phyloP scores from a whole-genome alignment of 2,888 invertebrate species.

The Hololepta plana region DNA sequence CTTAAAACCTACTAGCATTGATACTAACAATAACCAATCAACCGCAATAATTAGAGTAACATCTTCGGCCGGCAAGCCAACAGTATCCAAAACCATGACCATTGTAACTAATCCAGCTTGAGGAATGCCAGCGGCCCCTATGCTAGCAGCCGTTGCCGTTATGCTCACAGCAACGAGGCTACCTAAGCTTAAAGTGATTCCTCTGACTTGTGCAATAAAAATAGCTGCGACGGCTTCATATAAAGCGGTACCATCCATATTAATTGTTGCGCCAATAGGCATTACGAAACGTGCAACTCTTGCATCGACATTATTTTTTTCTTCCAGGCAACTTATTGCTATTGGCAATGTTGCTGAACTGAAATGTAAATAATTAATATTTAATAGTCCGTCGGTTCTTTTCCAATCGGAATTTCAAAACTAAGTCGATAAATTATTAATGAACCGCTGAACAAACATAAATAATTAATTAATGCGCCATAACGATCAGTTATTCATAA shows the following conservation, averaged over 20 bases:
- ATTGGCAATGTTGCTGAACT: slow-evolving; percentile 57
- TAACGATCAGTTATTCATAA: no score
- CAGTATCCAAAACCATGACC: slow-evolving; percentile 54
- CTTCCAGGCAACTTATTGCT: slow-evolving; percentile 48
- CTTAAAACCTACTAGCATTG: no score
- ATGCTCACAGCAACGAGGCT: slow-evolving; percentile 57
- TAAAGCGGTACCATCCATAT: slow-evolving; percentile 68
- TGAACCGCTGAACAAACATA: no score
- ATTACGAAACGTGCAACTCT: slow-evolving; percentile 59
- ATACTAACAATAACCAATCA: slow-evolving; percentile 53
- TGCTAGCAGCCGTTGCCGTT: slow-evolving; percentile 62
- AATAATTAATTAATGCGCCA: no score
- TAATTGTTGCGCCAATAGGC: slow-evolving; percentile 66
- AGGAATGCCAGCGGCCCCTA: slow-evolving; percentile 66
- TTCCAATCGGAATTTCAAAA: no score
- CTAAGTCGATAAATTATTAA: no score
- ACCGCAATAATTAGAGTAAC: slow-evolving; percentile 48
- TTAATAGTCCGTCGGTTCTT: no score
- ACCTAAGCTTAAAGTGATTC: slow-evolving; percentile 41
- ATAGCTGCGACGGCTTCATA: slow-evolving; percentile 73
- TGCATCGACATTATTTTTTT: slow-evolving; percentile 32
- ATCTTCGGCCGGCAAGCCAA: slow-evolving; percentile 47
- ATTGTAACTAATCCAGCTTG: slow-evolving; percentile 64
- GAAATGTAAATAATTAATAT: slow-evolving; percentile 10
- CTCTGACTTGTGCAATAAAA: slow-evolving; percentile 61